Percentiles rank a stretch among this genome's conserved stretches.
These are phyloP conservation scores for Laspeyria flexula DNA, from an alignment of 2,888 invertebrate genomes.

Conservation along the genomic window DNA sequence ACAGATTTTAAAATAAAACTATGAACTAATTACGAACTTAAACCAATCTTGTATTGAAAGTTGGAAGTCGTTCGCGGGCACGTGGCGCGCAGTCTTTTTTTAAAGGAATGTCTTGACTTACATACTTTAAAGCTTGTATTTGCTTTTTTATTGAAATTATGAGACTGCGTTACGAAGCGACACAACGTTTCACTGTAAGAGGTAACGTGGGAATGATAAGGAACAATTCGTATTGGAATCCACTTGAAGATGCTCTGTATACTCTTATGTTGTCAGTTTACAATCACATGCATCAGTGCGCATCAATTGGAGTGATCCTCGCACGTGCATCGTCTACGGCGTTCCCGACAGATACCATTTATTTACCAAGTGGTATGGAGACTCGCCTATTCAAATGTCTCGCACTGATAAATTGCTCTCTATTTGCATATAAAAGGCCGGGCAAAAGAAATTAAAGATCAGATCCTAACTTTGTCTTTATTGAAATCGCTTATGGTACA, in stretches of 20 bases:
- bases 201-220: conserved; percentile 37
- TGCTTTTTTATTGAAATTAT: conserved; percentile 34
- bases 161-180: conserved; percentile 18
- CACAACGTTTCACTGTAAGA: conserved; percentile 26
- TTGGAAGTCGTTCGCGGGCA: conserved; percentile 28
- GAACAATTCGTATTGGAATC: conserved; percentile 34
- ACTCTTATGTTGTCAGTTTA: conserved; percentile 41
- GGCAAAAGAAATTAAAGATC: conserved; percentile 61
- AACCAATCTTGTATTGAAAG: conserved; percentile 38
- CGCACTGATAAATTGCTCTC: conserved; percentile 75
- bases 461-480: conserved; percentile 64
- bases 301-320: conserved; percentile 49
- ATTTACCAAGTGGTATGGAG: conserved; percentile 60
- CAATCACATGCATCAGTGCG: conserved; percentile 53
- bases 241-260: conserved; percentile 37
- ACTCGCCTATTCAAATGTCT: conserved; percentile 76
- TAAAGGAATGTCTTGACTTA: conserved; percentile 28
- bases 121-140: conserved; percentile 26
- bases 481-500: conserved; percentile 56
- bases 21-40: conserved; percentile 24
- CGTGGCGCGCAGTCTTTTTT: conserved; percentile 37
- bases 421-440: conserved; percentile 77
- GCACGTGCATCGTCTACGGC: conserved; percentile 36
- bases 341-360: conserved; percentile 52
- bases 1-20: conserved; percentile 24